Conservation (phyloP, 2,888 invertebrate genomes). For the Cancer borealis region DNA sequence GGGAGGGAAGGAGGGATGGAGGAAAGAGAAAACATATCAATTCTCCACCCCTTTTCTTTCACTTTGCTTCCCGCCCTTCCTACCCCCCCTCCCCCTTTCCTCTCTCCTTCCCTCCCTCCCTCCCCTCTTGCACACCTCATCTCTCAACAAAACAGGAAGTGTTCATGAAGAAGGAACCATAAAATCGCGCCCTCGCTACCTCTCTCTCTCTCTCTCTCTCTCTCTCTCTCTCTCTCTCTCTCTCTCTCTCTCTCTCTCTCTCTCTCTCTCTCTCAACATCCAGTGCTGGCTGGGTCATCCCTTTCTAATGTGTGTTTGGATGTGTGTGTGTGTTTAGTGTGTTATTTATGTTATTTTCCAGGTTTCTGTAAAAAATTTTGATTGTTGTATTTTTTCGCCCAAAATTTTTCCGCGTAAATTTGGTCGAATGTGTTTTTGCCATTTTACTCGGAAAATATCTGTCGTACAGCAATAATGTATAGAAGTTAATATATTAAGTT, state of each 20-base stretch:
- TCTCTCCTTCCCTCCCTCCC: neutral
- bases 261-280: no score
- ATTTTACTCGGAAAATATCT: no score
- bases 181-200: neutral
- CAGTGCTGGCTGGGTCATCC: no score
- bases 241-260: conserved; percentile 10
- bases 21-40: neutral
- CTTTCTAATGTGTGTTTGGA: no score
- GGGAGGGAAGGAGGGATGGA: neutral
- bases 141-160: neutral
- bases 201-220: neutral
- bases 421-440: no score
- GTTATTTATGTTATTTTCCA: no score
- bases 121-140: neutral
- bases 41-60: neutral
- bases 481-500: no score
- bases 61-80: neutral
- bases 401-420: no score
- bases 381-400: no score
- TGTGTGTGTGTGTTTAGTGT: no score
- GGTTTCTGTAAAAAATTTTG: no score
- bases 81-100: neutral
- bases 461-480: no score
- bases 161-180: neutral
- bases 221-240: conserved; percentile 21